Percentiles rank a stretch among this genome's conserved stretches.
Conservation (phyloP, 1,140 invertebrate genomes). For the Eciton burchellii region DNA sequence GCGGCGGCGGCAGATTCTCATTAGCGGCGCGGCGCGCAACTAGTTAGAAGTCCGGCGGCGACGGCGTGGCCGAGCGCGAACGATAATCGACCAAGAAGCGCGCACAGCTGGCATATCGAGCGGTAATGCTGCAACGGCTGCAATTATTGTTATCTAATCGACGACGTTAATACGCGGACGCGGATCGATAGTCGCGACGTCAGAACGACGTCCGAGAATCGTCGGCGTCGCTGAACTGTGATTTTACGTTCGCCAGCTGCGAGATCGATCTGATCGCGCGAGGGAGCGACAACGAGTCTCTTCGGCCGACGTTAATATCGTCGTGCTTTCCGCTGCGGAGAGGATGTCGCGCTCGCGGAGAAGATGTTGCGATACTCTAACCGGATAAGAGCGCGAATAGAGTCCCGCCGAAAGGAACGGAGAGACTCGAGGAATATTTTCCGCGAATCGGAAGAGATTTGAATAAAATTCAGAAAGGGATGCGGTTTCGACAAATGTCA, state of each 20-base stretch:
- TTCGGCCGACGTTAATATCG: conserved; percentile 3
- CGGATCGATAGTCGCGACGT: conserved; percentile 66
- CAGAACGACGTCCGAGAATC: conserved; percentile 53
- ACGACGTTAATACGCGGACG: conserved; percentile 60
- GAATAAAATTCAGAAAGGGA: too few species aligned
- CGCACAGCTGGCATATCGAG: conserved; percentile 14
- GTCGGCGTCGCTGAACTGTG: conserved; percentile 63
- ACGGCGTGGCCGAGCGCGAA: conserved; percentile 22
- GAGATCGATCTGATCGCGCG: conserved; percentile 32
- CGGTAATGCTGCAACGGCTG: conserved; percentile 40
- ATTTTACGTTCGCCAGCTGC: conserved; percentile 50
- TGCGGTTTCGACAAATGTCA: too few species aligned
- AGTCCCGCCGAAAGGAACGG: neutral
- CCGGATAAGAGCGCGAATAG: neutral
- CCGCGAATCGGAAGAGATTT: too few species aligned
- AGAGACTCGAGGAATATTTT: too few species aligned
- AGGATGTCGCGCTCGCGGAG: neutral
- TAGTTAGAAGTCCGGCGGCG: conserved; percentile 40
- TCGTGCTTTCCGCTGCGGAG: neutral
- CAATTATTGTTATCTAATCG: conserved; percentile 71
- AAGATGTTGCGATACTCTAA: neutral
- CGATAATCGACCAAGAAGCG: conserved; percentile 68
- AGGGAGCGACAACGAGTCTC: neutral
- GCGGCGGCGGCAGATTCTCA: too few species aligned
- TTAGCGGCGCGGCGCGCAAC: conserved; percentile 44